Evolutionary conservation across 2,113 vertebrate genomes (phyloP), one percentile per base, ranked within the genome.

Genomic region (Aspiorhynchus laticeps): DNA sequence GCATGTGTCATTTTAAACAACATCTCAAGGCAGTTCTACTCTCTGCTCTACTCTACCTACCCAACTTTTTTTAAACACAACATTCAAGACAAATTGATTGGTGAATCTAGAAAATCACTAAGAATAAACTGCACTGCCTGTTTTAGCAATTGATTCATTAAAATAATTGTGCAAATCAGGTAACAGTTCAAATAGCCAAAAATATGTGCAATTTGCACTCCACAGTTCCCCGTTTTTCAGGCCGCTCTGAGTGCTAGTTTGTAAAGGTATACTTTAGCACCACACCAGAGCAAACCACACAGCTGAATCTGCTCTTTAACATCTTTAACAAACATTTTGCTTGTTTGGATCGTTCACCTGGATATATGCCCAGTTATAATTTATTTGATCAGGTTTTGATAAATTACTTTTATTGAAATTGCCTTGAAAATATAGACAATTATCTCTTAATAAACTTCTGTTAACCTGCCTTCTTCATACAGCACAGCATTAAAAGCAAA

Each of bases 401-500:
- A 11, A 38, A 38, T 38, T 21, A 73, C 33, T 73, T 73, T 38
- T 24, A 36, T 24, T 73, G 8, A 38, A 73, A 73, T 73, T 11
- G 21, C 69, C 9, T 53, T 38, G 36, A 41, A 73, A 73, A 38
- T 36, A 38, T 6, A 38, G 8, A 71, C 4, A 38, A 24, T 73
- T 24, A 12, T 12, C 19, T 24, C 0, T 73, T 63, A 28, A 73
- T 41, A 41, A 73, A 73, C 24, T 41, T 14, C 1, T 28, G 61
- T 15, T 21, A 24, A 12, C 36, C 19, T 41, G 1, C 36, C 19
- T 73, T 71, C 8, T 21, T 71, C 33, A 24, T 24, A 73, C 7
- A 71, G 69, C 9, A 73, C 69, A 69, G 17, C 65, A 71, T 71
- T 24, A 36, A 71, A 73, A 73, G 33, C 33, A 71, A 71, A 76